Base-by-base conservation (phyloP, 1,140 invertebrate species). In the Atta texana region DNA sequence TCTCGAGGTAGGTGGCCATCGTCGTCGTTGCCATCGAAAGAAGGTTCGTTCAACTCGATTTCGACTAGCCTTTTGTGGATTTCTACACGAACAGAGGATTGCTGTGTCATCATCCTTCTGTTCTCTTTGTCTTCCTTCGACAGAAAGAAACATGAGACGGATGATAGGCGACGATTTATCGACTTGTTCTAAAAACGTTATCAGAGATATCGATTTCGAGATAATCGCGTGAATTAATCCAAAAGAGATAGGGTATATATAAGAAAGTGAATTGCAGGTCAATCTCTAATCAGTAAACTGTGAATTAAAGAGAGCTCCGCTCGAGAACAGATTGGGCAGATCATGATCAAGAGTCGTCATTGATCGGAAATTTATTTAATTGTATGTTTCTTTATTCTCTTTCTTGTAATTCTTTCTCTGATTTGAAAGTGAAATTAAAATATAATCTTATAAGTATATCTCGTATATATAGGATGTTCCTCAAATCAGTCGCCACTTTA, bases 11-110 rank as follows among this genome's bases (percentile, higher is more conserved):
- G 89, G 55, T 24, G 3, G 21, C 5, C 49, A 2, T 59, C 55
- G 88, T 44, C 8, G 39, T 44, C 39, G 39, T 44, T 44, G 39
- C 39, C 39, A 44, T 44, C 39, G 39, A 34, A 51, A 69, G 61
- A 87, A 66, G 89, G 89, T 90, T 89, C 85, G 85, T 87, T 89
- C 88, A 90, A 89, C 76, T 28, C 57, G 78, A 76, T 89, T 81
- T 89, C 69, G 85, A 86, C 51, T 68, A 68, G 63, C 75, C 77
- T 84, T 39, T 87, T 53, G 53, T 55, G 53, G 57, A 77, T 74
- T 74, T 49, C 39, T 53, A 55, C 85, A 59, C 44, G 34, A 51
- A 80, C 49, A 44, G 51, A 63, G 57, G 66, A 28, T 87, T 85
- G 85, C 85, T 85, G 71, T 68, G n/a, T n/a, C n/a, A 80, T 87